These are phyloP conservation scores for Bufotes viridis DNA, from an alignment of 2,797 vertebrate genomes.

Conservation along the genomic window DNA sequence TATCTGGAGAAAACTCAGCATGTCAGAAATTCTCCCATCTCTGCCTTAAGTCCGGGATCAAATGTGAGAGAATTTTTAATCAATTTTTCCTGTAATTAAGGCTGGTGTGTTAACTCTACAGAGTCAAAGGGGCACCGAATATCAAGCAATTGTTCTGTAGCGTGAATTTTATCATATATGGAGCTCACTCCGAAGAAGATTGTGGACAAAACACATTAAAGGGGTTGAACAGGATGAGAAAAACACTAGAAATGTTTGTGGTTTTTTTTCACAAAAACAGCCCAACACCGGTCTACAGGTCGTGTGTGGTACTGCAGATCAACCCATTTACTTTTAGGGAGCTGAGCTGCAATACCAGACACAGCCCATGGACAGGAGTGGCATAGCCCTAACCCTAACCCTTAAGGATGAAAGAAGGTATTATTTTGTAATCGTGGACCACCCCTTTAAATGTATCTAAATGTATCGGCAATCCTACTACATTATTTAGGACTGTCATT, in stretches of 20 bases:
- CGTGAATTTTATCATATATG: background rate
- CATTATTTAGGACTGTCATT: no score
- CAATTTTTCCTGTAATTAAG: slow-evolving; percentile 50
- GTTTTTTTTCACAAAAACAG: no score
- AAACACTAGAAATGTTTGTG: background rate
- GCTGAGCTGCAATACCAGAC: no score
- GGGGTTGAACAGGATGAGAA: background rate
- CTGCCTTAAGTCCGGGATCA: slow-evolving; percentile 38
- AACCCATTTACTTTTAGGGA: no score
- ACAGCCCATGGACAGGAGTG: no score
- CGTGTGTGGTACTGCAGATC: no score
- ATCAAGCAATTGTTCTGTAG: background rate
- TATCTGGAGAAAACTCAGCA: slow-evolving; percentile 51
- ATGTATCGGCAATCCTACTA: no score
- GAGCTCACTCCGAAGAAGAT: background rate
- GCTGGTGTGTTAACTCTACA: background rate
- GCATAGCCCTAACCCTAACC: no score
- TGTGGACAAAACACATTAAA: background rate
- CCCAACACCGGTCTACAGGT: background rate
- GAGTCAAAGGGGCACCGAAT: background rate
- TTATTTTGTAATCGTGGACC: no score
- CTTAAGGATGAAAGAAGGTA: no score
- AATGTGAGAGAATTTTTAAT: slow-evolving; percentile 54
- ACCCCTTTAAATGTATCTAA: no score
- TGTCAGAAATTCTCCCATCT: slow-evolving; percentile 48